Evolutionary conservation across 1,140 invertebrate genomes (phyloP).

Genomic region (Leptinotarsa defecta): DNA sequence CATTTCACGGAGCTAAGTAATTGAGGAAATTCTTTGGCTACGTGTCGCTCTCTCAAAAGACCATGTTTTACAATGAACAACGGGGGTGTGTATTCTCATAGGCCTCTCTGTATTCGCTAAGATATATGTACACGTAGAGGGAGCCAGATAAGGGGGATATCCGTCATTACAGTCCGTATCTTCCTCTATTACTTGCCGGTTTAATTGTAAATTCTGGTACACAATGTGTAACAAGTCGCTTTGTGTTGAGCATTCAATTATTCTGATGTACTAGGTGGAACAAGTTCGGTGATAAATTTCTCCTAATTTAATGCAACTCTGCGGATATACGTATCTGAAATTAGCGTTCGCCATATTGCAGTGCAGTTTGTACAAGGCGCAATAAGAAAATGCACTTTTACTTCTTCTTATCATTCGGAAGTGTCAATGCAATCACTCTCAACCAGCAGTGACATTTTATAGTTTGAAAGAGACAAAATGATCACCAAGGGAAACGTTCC

Average conservation of each 20-base stretch:
- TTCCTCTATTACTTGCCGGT: constrained; percentile 14
- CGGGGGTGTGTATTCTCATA: background rate
- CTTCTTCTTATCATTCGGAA: too few species aligned
- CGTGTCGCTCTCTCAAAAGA: background rate
- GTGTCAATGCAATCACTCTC: too few species aligned
- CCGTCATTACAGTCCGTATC: constrained; percentile 17
- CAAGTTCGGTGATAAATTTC: constrained; percentile 13
- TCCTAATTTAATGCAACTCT: background rate
- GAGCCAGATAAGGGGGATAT: constrained; percentile 13
- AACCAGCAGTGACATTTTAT: too few species aligned
- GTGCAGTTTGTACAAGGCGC: background rate
- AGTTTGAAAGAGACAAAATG: too few species aligned
- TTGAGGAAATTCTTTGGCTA: background rate
- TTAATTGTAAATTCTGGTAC: constrained; percentile 25
- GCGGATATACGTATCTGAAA: constrained; percentile 3
- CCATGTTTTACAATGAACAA: background rate
- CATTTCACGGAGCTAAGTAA: background rate
- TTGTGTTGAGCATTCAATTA: constrained; percentile 24
- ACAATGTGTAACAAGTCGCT: constrained; percentile 24
- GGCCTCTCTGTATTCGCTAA: background rate
- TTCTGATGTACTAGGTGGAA: constrained; percentile 21
- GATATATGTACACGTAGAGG: constrained; percentile 1
- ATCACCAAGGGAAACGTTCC: too few species aligned
- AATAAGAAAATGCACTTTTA: too few species aligned
- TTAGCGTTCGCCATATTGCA: constrained; percentile 1